Conservation (phyloP, 2,888 invertebrate genomes). For the Encarsia formosa region DNA sequence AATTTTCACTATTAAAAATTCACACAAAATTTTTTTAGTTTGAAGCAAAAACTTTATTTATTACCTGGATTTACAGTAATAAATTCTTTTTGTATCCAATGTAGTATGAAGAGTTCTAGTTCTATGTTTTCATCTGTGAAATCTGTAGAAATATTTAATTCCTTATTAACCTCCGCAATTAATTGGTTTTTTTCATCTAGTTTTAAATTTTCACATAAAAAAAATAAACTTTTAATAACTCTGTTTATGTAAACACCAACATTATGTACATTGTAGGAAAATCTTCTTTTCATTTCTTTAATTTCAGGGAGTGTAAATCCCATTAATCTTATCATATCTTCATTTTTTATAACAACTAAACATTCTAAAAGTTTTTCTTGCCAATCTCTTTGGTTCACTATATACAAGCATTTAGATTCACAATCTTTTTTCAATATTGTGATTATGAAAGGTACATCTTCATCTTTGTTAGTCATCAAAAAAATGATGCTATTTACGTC, state of each 20-base stretch:
- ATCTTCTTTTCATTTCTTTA: background rate
- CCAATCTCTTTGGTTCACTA: background rate
- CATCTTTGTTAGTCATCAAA: slow-evolving; percentile 11
- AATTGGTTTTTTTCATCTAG: slow-evolving; percentile 3
- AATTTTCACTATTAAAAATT: background rate
- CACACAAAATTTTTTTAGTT: background rate
- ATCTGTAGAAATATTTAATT: background rate
- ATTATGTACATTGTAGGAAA: slow-evolving; percentile 1
- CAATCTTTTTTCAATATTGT: background rate
- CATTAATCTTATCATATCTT: slow-evolving; percentile 10
- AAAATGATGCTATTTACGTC: slow-evolving; percentile 22
- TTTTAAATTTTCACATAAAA: slow-evolving; percentile 11
- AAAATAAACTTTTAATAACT: slow-evolving; percentile 22
- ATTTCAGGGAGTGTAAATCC: slow-evolving; percentile 8
- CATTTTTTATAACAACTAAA: slow-evolving; percentile 7
- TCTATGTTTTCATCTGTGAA: background rate
- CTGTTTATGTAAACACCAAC: slow-evolving; percentile 9
- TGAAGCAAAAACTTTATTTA: background rate
- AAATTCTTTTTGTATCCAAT: slow-evolving; percentile 14
- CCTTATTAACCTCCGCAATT: slow-evolving; percentile 3
- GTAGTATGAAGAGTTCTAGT: slow-evolving; percentile 16
- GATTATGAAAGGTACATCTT: background rate
- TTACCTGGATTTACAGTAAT: slow-evolving; percentile 14
- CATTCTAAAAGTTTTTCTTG: slow-evolving; percentile 15
- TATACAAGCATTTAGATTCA: background rate